Conservation (phyloP, 2,113 vertebrate genomes). For the Crotophaga sulcirostris region DNA sequence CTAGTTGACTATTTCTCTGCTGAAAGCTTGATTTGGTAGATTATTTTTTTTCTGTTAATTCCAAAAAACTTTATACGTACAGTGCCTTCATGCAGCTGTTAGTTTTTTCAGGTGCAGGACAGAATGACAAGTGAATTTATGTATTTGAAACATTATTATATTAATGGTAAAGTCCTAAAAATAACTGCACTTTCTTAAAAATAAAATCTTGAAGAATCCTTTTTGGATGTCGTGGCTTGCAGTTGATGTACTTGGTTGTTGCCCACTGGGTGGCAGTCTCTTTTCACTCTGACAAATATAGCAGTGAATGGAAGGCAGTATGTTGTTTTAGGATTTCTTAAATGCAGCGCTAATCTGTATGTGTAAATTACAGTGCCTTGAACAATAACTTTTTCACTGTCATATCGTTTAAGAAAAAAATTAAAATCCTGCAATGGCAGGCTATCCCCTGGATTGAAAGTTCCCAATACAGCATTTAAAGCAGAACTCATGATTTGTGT, state of each 20-base stretch:
- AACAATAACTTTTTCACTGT: neutral
- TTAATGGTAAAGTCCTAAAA: neutral
- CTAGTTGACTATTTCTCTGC: neutral
- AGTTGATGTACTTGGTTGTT: neutral
- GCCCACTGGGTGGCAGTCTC: conserved; percentile 63
- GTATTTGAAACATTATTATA: neutral
- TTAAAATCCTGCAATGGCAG: neutral
- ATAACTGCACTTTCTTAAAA: conserved; percentile 25
- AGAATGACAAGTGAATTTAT: neutral
- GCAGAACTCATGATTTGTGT: neutral
- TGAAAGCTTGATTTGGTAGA: conserved; percentile 28
- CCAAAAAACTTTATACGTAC: conserved; percentile 45
- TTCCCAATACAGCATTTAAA: neutral
- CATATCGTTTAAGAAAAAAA: neutral
- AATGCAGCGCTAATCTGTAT: neutral
- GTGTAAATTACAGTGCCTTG: neutral
- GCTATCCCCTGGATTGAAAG: neutral
- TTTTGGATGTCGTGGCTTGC: neutral
- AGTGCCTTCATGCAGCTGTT: conserved; percentile 71
- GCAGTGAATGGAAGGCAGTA: neutral
- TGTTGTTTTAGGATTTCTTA: neutral
- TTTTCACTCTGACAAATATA: neutral
- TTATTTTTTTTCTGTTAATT: conserved; percentile 37
- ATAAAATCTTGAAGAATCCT: conserved; percentile 40
- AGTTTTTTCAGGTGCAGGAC: conserved; percentile 5